Evolutionary conservation across 37 sponge, comb jelly and placozoan genomes (phyloP).

Genomic region (Aphrocallistes beatrix): DNA sequence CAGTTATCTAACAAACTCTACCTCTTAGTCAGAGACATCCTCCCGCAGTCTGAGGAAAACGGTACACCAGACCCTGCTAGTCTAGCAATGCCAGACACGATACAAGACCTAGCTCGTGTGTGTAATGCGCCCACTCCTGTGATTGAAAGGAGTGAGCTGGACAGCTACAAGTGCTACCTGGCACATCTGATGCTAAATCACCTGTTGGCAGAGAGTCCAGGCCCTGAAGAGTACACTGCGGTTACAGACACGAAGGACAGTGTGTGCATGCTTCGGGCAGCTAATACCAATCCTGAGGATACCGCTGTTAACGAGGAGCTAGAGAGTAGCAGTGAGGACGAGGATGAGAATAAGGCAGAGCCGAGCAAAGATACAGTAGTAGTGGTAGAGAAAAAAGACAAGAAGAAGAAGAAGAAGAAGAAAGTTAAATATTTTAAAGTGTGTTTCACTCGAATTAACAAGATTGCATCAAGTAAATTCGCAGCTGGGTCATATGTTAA

Average conservation of each 20-base stretch:
- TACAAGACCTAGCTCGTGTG: no score
- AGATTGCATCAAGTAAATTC: background rate
- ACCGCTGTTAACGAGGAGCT: background rate
- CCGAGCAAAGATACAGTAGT: no score
- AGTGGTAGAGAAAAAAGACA: background rate
- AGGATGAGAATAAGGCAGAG: background rate
- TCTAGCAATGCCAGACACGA: no score
- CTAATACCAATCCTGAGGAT: background rate
- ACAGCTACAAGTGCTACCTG: background rate
- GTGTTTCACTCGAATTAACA: background rate
- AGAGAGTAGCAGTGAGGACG: background rate
- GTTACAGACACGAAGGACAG: background rate
- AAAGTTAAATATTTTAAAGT: background rate
- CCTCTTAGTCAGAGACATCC: no score
- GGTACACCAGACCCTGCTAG: no score
- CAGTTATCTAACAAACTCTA: background rate
- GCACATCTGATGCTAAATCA: background rate
- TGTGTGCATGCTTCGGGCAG: background rate
- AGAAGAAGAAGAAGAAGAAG: background rate
- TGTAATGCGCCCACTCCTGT: background rate
- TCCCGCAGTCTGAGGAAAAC: no score
- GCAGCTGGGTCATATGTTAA: slow-evolving; percentile 27
- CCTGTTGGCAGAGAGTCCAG: background rate
- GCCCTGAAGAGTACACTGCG: background rate
- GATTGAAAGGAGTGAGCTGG: background rate